Evolutionary conservation across 1,140 invertebrate genomes (phyloP).

Genomic region (Tribolium madens): DNA sequence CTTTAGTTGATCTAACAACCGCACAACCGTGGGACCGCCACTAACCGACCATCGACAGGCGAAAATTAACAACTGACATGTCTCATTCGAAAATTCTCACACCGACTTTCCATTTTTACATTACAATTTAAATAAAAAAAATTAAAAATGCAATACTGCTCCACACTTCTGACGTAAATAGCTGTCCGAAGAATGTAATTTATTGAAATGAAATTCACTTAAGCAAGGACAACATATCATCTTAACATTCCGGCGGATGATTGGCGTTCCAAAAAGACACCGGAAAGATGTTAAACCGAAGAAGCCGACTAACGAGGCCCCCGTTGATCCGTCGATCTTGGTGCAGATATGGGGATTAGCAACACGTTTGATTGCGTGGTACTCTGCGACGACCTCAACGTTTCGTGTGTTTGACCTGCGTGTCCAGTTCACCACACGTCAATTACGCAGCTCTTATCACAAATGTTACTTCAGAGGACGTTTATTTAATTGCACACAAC

Average conservation of each 20-base stretch:
- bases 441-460: slow-evolving; percentile 44
- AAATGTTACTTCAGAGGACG: slow-evolving; percentile 40
- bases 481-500: slow-evolving; percentile 36
- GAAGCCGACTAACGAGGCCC: slow-evolving; percentile 49
- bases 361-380: slow-evolving; percentile 48
- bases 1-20: slow-evolving; percentile 36
- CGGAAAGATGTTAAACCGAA: slow-evolving; percentile 43
- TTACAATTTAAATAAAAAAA: not conserved
- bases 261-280: slow-evolving; percentile 46
- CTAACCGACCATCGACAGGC: slow-evolving; percentile 25
- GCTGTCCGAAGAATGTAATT: not conserved
- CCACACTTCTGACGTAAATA: not conserved
- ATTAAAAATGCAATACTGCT: not conserved
- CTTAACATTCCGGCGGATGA: slow-evolving; percentile 47
- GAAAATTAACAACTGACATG: not conserved
- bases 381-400: slow-evolving; percentile 31
- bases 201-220: slow-evolving; percentile 30
- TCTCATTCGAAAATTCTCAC: not conserved
- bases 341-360: slow-evolving; percentile 52
- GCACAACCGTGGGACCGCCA: slow-evolving; percentile 50
- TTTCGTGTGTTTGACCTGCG: slow-evolving; percentile 43
- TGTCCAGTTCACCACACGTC: slow-evolving; percentile 42
- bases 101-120: too few relatives aligned
- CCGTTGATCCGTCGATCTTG: slow-evolving; percentile 50
- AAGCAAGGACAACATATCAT: slow-evolving; percentile 42